Conservation (phyloP, 2,113 vertebrate genomes). For the Tragelaphus strepsiceros region DNA sequence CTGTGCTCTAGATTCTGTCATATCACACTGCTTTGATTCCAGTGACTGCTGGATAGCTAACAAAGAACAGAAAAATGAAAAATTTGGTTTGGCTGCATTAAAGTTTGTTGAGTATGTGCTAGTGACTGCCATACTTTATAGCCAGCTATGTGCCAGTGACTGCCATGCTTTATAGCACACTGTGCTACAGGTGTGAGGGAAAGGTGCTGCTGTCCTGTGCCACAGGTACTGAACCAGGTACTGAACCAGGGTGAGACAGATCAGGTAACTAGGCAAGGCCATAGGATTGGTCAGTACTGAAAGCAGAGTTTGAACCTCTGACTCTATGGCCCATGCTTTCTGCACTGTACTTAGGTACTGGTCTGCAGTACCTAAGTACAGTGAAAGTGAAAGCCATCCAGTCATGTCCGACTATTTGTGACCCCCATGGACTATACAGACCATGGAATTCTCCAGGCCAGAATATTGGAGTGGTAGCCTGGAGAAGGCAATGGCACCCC, state of each 20-base stretch:
- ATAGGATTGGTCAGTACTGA: not conserved
- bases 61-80: not conserved
- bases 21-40: not conserved
- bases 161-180: not conserved
- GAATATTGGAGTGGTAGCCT: too few relatives aligned
- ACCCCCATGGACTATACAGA: not conserved
- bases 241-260: not conserved
- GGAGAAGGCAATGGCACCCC: too few relatives aligned
- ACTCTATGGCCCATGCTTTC: not conserved
- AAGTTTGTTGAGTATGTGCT: too few relatives aligned
- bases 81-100: too few relatives aligned
- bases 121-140: not conserved
- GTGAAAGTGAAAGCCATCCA: not conserved
- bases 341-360: not conserved
- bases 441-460: not conserved
- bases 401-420: not conserved
- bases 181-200: not conserved
- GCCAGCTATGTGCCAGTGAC: not conserved
- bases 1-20: not conserved
- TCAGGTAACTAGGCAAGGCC: not conserved
- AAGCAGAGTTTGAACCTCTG: not conserved
- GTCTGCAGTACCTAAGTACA: too few relatives aligned
- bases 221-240: not conserved
- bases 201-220: not conserved
- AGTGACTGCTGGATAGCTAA: not conserved